Evolutionary conservation across 2,888 invertebrate species (phyloP).

Genomic region (Punctoribates punctum): DNA sequence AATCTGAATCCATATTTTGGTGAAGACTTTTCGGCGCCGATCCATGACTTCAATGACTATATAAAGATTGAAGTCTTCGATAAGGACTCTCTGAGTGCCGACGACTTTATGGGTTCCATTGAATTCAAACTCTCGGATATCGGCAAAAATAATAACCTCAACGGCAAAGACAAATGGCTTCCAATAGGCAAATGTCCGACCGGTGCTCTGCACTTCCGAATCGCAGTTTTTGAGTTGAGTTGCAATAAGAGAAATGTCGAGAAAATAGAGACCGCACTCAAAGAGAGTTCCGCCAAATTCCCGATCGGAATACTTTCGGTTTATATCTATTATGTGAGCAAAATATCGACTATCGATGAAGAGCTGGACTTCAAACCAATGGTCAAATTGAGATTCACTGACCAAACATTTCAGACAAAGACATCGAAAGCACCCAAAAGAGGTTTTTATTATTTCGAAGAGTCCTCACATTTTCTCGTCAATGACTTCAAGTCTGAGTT

Average conservation of each 20-base stretch:
- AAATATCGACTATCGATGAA: not conserved
- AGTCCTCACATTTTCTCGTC: not conserved
- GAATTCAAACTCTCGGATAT: slow-evolving; percentile 17
- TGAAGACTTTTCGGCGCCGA: not conserved
- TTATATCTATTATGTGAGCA: not conserved
- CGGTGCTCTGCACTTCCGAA: slow-evolving; percentile 33
- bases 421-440: not conserved
- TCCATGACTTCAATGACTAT: slow-evolving; percentile 35
- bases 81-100: not conserved
- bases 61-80: slow-evolving; percentile 31
- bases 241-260: not conserved
- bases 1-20: slow-evolving; percentile 31
- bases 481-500: not conserved
- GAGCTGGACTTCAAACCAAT: not conserved
- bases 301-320: not conserved
- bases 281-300: not conserved
- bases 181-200: slow-evolving; percentile 7
- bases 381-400: not conserved
- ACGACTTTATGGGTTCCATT: slow-evolving; percentile 39
- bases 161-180: slow-evolving; percentile 40
- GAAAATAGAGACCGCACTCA: not conserved
- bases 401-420: slow-evolving; percentile 6
- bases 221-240: slow-evolving; percentile 25
- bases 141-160: slow-evolving; percentile 8
- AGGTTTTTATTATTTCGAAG: slow-evolving; percentile 19